phyloP scores from a whole-genome alignment of 1,140 invertebrate genomes.

The Saccostrea echinata region DNA sequence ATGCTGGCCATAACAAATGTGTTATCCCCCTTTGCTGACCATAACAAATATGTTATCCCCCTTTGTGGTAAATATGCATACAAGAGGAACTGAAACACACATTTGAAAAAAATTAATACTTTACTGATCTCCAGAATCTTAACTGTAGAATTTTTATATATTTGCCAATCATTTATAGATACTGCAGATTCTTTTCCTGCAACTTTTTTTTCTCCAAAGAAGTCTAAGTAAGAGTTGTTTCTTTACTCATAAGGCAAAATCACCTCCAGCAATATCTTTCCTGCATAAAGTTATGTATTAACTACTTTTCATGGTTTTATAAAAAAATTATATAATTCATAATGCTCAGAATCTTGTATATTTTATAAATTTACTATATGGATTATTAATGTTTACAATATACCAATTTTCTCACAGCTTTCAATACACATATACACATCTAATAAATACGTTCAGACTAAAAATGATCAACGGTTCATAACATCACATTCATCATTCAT shows the following conservation, averaged over 20 bases:
- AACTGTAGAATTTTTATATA: no score
- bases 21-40: neutral
- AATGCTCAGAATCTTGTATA: neutral
- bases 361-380: constrained; percentile 18
- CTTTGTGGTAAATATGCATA: neutral
- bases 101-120: no score
- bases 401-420: neutral
- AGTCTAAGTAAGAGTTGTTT: no score
- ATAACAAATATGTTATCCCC: neutral
- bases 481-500: neutral
- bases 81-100: neutral
- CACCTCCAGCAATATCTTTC: no score
- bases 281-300: no score
- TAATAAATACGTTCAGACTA: constrained; percentile 25
- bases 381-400: neutral
- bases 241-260: no score
- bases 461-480: neutral
- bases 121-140: no score
- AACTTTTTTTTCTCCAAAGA: no score
- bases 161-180: no score
- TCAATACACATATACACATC: neutral
- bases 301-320: no score
- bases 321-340: neutral
- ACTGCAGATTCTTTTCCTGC: no score
- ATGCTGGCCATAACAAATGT: neutral